A percentile compares a stretch with the other conserved stretches of the same genome.
Evolutionary conservation across 2,797 vertebrate species (phyloP).

Genomic region (Poeciliopsis gracilis): DNA sequence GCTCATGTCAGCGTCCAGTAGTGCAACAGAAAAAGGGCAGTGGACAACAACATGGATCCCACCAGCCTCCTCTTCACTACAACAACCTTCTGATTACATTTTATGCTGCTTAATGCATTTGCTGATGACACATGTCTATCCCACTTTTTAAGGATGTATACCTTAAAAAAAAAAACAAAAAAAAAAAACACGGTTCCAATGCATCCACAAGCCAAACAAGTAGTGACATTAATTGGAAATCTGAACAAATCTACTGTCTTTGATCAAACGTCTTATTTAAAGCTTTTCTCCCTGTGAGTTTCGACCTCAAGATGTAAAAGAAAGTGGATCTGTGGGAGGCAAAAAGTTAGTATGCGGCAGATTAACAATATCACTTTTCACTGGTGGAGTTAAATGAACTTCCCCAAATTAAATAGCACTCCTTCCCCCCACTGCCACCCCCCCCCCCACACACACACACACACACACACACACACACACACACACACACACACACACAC

Average conservation of each 20-base stretch:
- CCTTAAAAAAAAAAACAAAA: not conserved
- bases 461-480: no score
- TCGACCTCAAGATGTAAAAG: not conserved
- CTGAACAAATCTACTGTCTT: not conserved
- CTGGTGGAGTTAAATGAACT: conserved; percentile 58
- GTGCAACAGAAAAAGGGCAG: conserved; percentile 99
- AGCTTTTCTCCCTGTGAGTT: not conserved
- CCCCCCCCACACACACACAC: conserved; percentile 1
- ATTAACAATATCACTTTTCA: conserved; percentile 44
- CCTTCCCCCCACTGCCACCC: conserved; percentile 53
- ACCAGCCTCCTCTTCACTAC: conserved; percentile 61
- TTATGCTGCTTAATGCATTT: not conserved
- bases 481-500: no score
- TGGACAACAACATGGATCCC: conserved; percentile 88
- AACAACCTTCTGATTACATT: not conserved
- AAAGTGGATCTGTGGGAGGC: conserved; percentile 12
- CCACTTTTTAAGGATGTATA: not conserved
- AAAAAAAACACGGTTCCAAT: not conserved
- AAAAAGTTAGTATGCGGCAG: conserved; percentile 29
- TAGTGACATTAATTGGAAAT: not conserved
- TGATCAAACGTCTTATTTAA: not conserved
- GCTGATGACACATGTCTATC: not conserved
- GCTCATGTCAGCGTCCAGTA: conserved; percentile 96
- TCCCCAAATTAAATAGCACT: conserved; percentile 68
- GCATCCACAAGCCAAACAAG: not conserved